These are phyloP conservation scores for Haliaeetus leucogaster DNA, from an alignment of 2,113 vertebrate species.

Conservation along the genomic window DNA sequence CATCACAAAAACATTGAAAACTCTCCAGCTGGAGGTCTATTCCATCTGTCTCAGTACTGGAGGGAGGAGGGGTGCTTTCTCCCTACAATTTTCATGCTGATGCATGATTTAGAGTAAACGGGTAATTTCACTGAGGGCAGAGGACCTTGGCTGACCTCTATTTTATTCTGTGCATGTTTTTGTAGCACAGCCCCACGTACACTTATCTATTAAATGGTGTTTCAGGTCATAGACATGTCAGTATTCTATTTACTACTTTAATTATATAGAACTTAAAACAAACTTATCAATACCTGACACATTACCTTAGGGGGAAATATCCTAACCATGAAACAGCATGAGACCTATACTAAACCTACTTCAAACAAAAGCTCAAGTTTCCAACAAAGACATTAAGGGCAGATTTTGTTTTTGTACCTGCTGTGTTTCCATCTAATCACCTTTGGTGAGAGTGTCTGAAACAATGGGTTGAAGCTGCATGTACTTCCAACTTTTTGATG, in stretches of 20 bases:
- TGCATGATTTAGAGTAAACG: conserved; percentile 21
- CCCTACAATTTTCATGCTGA: conserved; percentile 39
- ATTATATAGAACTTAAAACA: conserved; percentile 39
- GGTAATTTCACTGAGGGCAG: conserved; percentile 18
- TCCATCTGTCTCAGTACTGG: conserved; percentile 47
- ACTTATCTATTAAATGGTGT: not conserved
- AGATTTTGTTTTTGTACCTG: conserved; percentile 32
- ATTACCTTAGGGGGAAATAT: conserved; percentile 14
- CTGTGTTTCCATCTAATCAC: conserved; percentile 2
- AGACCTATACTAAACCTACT: not conserved
- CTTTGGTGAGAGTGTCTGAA: not conserved
- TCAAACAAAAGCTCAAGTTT: conserved; percentile 41
- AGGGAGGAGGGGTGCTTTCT: conserved; percentile 8
- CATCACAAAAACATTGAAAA: conserved; percentile 39
- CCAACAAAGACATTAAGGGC: not conserved
- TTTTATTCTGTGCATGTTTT: not conserved
- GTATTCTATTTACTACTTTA: conserved; percentile 52
- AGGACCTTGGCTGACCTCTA: conserved; percentile 41
- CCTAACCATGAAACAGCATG: not conserved
- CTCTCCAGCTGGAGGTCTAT: conserved; percentile 36
- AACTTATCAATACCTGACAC: conserved; percentile 45
- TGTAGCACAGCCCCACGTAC: not conserved
- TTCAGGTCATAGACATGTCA: conserved; percentile 24
- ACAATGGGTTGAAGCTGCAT: conserved; percentile 4
- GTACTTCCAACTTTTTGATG: not conserved